Evolutionary conservation across 1,140 invertebrate species (phyloP).

Genomic region (Drosophila arawakana): DNA sequence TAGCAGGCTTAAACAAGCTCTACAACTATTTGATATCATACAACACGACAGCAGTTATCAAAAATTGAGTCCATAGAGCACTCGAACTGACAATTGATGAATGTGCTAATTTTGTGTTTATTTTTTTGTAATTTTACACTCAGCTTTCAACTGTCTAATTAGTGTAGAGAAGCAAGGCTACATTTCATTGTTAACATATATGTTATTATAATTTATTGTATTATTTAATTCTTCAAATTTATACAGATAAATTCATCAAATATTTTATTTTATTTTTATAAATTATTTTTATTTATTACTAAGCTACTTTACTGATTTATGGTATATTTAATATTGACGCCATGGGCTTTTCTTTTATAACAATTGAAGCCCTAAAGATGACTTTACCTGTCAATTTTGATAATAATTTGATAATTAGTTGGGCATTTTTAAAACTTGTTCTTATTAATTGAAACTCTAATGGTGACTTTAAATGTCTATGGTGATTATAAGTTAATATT

Average conservation of each 20-base stretch:
- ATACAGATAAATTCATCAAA: no score
- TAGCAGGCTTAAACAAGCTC: constrained; percentile 8
- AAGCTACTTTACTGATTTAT: background rate
- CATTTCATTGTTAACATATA: background rate
- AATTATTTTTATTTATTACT: no score
- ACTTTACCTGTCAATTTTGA: background rate
- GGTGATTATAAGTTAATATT: background rate
- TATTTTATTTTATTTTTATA: no score
- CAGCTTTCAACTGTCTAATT: constrained; percentile 22
- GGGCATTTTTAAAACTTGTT: background rate
- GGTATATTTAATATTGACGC: background rate
- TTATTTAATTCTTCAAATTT: background rate
- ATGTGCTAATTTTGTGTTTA: background rate
- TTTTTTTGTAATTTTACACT: constrained; percentile 5
- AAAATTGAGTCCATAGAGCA: background rate
- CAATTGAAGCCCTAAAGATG: background rate
- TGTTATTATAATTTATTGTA: constrained; percentile 1
- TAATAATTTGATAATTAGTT: background rate
- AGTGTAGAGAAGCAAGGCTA: background rate
- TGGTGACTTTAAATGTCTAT: background rate
- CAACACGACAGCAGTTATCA: background rate
- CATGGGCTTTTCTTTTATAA: background rate
- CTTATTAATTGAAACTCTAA: background rate
- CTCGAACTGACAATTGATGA: background rate
- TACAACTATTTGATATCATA: constrained; percentile 17